Percentiles rank a stretch among this genome's conserved stretches.
phyloP scores from a whole-genome alignment of 2,113 vertebrate species.

The Microcebus tavaratra region DNA sequence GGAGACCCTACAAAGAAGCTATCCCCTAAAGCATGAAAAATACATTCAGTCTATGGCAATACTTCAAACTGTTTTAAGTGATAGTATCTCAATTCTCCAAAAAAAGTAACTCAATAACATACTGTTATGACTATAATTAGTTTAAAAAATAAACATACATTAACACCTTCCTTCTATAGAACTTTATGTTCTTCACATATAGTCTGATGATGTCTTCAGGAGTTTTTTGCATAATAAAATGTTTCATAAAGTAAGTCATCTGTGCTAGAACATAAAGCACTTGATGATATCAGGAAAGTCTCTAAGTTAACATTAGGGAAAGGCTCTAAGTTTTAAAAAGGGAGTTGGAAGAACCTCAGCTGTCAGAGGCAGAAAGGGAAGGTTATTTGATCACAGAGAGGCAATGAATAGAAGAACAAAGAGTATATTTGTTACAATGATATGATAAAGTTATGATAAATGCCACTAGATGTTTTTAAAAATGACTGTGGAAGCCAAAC shows the following conservation, averaged over 20 bases:
- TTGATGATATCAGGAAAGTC: background rate
- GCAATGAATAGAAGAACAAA: background rate
- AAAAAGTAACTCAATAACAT: slow-evolving; percentile 63
- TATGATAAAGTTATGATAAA: background rate
- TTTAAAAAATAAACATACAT: slow-evolving; percentile 1
- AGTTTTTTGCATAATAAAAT: slow-evolving; percentile 29
- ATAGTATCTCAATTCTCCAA: slow-evolving; percentile 54
- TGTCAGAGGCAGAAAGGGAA: background rate
- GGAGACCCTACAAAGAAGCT: slow-evolving; percentile 50
- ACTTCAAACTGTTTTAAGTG: slow-evolving; percentile 76
- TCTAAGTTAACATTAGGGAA: background rate
- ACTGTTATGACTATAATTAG: slow-evolving; percentile 60
- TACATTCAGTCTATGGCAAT: slow-evolving; percentile 72
- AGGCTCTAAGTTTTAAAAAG: background rate
- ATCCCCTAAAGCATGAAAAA: slow-evolving; percentile 75
- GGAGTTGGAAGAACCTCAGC: background rate
- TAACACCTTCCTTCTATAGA: slow-evolving; percentile 49
- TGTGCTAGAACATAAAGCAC: slow-evolving; percentile 1
- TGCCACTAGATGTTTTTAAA: background rate
- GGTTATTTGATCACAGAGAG: background rate
- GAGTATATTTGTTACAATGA: background rate
- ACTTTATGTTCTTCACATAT: background rate
- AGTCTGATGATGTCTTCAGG: background rate
- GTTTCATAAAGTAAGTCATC: slow-evolving; percentile 31
- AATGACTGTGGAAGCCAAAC: background rate